Evolutionary conservation across 2,888 invertebrate genomes (phyloP).

Genomic region (Catocala nupta): DNA sequence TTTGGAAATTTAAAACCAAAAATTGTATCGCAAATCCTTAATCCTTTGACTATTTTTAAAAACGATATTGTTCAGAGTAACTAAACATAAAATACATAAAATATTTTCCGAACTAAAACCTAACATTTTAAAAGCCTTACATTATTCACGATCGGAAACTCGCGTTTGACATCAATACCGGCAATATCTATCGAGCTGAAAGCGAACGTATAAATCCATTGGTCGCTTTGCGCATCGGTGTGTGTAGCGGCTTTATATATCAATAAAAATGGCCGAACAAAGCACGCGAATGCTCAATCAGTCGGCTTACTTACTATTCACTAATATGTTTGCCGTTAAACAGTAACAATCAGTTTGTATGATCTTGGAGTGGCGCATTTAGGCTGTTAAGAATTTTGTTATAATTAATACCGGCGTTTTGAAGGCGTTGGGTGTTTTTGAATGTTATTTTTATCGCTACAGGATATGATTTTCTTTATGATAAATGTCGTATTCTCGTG

Average conservation of each 20-base stretch:
- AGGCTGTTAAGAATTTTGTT: constrained; percentile 33
- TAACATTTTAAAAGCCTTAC: too few relatives aligned
- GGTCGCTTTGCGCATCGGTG: constrained; percentile 25
- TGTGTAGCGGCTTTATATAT: constrained; percentile 36
- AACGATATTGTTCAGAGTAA: too few relatives aligned
- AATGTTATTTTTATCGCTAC: constrained; percentile 1
- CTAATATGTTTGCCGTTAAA: constrained; percentile 51
- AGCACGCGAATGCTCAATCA: constrained; percentile 56
- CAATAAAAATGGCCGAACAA: constrained; percentile 38
- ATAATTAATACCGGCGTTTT: constrained; percentile 23
- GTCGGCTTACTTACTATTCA: constrained; percentile 34
- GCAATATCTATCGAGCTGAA: constrained; percentile 47
- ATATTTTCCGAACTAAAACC: too few relatives aligned
- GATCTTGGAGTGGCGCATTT: constrained; percentile 33
- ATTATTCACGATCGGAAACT: constrained; percentile 10
- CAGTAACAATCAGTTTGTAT: constrained; percentile 34
- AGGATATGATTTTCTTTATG: too few relatives aligned
- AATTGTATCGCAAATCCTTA: too few relatives aligned
- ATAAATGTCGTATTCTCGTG: too few relatives aligned
- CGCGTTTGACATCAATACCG: constrained; percentile 45
- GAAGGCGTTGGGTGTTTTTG: neutral
- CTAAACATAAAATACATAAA: too few relatives aligned
- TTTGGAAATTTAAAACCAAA: too few relatives aligned
- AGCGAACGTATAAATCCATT: constrained; percentile 34
- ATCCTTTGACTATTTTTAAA: too few relatives aligned